Evolutionary conservation across 2,797 vertebrate species (phyloP), one percentile per base, ranked within the genome.

Genomic region (Falco berigora): DNA sequence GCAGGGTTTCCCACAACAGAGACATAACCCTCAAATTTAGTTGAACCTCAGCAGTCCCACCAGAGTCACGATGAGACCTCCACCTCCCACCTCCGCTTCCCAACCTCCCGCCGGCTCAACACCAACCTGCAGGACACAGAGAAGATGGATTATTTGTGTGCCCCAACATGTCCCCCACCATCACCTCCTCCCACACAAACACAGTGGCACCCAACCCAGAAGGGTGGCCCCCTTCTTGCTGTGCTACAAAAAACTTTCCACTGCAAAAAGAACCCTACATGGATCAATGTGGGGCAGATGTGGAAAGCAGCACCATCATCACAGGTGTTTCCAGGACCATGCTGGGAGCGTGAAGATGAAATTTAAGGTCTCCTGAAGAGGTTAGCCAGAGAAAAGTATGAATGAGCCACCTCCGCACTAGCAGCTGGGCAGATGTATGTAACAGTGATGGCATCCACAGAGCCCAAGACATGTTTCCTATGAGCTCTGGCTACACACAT

Each of bases 281-380:
- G 14, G 50, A 14, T 34, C 34, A 38, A 15, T 1, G 2, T 5
- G 53, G 32, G 69, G 42, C 58, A 66, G 42, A 11, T 4, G 3
- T 6, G 17, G 67, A 53, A 62, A 77, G 15, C 17, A 30, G 40
- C 58, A 61, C 4, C 0, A 0, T 30, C 1, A 0, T 9, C 62
- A 40, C 8, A 9, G 20, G 23, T 28, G 42, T 25, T 5, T 58
- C 67, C 19, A 88, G 55, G 14, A 9, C 8, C 30, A 17, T 0
- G 2, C 17, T 32, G 50, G 32, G 27, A 19, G 4, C 8, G 19
- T 61, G 27, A 3, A 4, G 42, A 12, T n/a, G 49, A 49, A 64
- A 38, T 17, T 32, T 9, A 44, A 67, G 38, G 9, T 30, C 32
- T 75, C 62, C 63, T 61, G 5, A 75, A 77, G 47, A 61, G 24